phyloP scores from a whole-genome alignment of 2,888 invertebrate species.

The Coelopa pilipes region DNA sequence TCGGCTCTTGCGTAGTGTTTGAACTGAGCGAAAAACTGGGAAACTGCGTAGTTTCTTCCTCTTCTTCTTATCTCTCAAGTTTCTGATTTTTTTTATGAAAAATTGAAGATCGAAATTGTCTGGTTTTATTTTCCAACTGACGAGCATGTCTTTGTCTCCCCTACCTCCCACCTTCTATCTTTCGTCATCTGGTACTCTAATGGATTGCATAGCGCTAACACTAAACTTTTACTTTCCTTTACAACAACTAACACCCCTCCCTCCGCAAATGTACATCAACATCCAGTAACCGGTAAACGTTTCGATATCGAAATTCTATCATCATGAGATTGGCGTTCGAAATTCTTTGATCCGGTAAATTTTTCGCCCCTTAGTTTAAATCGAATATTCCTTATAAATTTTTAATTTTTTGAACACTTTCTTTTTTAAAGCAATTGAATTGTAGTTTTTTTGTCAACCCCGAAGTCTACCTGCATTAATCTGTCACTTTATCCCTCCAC shows the following conservation, averaged over 20 bases:
- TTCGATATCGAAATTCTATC: constrained; percentile 32
- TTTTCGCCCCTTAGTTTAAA: constrained; percentile 7
- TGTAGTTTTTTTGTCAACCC: neutral
- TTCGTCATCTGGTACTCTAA: constrained; percentile 1
- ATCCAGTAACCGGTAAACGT: neutral
- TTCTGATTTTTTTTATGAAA: constrained; percentile 26
- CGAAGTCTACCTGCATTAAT: neutral
- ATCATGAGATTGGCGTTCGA: constrained; percentile 34
- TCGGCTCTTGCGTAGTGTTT: neutral
- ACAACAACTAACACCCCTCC: constrained; percentile 16
- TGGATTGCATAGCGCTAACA: constrained; percentile 1
- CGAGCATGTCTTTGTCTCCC: constrained; percentile 62
- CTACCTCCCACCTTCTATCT: neutral
- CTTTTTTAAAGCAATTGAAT: constrained; percentile 9
- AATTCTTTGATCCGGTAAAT: constrained; percentile 34
- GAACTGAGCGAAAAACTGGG: neutral
- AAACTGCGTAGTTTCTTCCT: neutral
- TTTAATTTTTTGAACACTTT: constrained; percentile 33
- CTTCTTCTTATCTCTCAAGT: neutral
- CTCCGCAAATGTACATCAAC: neutral
- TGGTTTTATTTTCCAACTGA: constrained; percentile 65
- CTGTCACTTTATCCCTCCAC: constrained; percentile 23
- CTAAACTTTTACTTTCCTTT: constrained; percentile 28
- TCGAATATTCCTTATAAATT: constrained; percentile 4
- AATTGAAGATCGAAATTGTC: constrained; percentile 55